Evolutionary conservation across 2,888 invertebrate genomes (phyloP), one percentile per base, ranked within the genome.

Genomic region (Temnothorax ravouxi): DNA sequence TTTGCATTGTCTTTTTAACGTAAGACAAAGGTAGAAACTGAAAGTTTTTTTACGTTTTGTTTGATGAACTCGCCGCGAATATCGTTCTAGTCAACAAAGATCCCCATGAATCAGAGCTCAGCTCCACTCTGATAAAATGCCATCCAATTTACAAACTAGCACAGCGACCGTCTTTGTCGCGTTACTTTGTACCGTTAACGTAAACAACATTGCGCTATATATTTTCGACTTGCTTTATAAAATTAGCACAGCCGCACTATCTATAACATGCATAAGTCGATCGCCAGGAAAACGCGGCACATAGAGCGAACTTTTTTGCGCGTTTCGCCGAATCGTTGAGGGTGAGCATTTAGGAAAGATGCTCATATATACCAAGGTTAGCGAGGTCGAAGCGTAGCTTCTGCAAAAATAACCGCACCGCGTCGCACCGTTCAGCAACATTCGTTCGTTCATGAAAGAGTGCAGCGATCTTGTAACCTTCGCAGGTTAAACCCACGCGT

Each of bases 401-500:
- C 86, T 85, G 86, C 84, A 91, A 92, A 93, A 93, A 93, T 93
- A 93, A 91, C 91, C 86, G 75, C 61, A 9, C 8, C 38, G 86
- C 29, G 29, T 76, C 87, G 47, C 77, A 80, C 77, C 87, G 77
- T 91, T 93, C 91, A 34, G 34, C 82, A 87, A 83, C 85, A 69
- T 84, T 77, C 75, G 88, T 87, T 85, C 64, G 88, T 87, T 85
- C 64, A 77, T 62, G 29, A 79, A 34, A 80, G 90, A 87, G 93
- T 92, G 91, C 92, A 92, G 85, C 85, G 92, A 86, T 91, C 93
- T 87, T 79, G 59, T 91, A 90, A 91, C 93, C 93, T 93, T 92
- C 90, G 74, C 52, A 66, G 71, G 82, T 84, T 69, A 50, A 76
- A 50, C 88, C 84, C 83, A 88, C 87, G 85, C 87, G 74, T 52